Evolutionary conservation across 2,113 vertebrate species (phyloP).

Genomic region (Gorsachius goisagi): DNA sequence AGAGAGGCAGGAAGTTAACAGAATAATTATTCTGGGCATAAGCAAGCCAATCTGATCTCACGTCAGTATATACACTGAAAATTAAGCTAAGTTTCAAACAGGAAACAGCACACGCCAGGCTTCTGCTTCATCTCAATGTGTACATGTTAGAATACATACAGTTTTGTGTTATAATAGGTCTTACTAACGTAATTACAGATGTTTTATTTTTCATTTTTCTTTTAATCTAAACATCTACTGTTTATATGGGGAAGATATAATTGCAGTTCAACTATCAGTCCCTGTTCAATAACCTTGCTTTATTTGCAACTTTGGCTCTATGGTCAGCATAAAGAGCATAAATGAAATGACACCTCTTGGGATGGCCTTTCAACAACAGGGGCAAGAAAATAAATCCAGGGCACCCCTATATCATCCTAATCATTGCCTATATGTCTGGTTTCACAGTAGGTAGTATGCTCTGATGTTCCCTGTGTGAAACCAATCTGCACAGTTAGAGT

Average conservation of each 20-base stretch:
- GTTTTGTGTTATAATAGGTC: background rate
- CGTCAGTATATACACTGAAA: background rate
- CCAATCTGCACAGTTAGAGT: background rate
- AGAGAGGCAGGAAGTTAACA: background rate
- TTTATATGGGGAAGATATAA: background rate
- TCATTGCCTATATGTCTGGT: background rate
- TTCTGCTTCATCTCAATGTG: background rate
- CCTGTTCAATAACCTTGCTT: background rate
- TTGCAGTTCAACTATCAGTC: background rate
- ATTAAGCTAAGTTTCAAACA: background rate
- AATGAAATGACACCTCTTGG: background rate
- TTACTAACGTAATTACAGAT: background rate
- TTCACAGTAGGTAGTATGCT: background rate
- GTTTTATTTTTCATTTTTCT: background rate
- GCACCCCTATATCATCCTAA: background rate
- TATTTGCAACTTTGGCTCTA: background rate
- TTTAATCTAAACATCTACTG: background rate
- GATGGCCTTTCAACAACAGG: background rate
- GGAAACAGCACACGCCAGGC: conserved; percentile 15
- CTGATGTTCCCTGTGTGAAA: background rate
- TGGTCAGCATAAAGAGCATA: background rate
- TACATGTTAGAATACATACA: background rate
- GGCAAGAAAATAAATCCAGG: background rate
- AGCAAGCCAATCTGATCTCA: background rate
- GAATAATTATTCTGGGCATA: background rate